Percentiles rank a stretch among this genome's conserved stretches.
Evolutionary conservation across 2,113 vertebrate species (phyloP).

Genomic region (Sylvilagus bachmani): DNA sequence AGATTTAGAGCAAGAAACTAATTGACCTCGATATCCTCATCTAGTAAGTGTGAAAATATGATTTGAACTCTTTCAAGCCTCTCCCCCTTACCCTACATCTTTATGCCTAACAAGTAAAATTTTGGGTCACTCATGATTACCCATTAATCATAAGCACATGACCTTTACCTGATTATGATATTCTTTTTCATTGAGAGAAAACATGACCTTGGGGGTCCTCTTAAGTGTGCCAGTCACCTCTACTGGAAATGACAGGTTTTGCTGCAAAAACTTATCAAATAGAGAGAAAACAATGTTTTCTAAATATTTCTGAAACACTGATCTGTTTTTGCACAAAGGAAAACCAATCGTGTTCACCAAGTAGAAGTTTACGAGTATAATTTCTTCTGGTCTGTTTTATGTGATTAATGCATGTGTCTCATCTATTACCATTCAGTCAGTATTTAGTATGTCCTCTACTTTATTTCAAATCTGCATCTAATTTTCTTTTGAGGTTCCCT

Average conservation of each 20-base stretch:
- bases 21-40: neutral
- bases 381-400: neutral
- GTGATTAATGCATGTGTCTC: constrained; percentile 43
- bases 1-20: neutral
- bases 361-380: neutral
- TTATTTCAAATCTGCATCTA: constrained; percentile 26
- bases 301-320: too few species aligned
- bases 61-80: neutral
- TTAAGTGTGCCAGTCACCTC: neutral
- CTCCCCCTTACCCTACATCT: neutral
- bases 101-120: neutral
- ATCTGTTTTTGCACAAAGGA: neutral
- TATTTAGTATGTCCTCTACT: neutral
- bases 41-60: constrained; percentile 33
- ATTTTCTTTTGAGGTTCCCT: neutral
- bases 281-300: neutral
- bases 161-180: constrained; percentile 24
- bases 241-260: neutral
- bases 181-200: constrained; percentile 1
- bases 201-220: neutral
- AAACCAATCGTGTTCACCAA: neutral
- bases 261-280: constrained; percentile 6
- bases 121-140: neutral
- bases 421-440: constrained; percentile 14
- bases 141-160: neutral